Base-by-base conservation (phyloP, 2,888 invertebrate species). In the Sericinus montela region DNA sequence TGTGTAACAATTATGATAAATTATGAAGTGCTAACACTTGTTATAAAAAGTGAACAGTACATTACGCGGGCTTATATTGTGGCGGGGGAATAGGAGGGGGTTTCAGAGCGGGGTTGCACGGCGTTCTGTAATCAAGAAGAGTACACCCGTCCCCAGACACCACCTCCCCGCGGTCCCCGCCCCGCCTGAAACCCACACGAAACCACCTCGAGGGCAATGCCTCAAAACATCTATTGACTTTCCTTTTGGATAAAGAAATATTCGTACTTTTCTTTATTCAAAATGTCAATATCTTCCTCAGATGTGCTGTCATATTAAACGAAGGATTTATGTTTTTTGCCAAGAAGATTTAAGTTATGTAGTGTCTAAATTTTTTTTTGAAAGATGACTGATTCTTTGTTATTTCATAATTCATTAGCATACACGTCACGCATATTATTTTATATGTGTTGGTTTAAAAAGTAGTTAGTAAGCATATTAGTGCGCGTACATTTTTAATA, bases 111-210 rank as follows among this genome's bases (percentile, higher is more conserved):
- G 65, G 69, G 60, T 58, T 55, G 62, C 67, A 72, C 75, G 78
- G 77, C 64, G 77, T 71, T 74, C 79, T 76, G 87, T 89, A 89
- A 89, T 89, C 89, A 89, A 89, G 88, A 84, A 87, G 88, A 89
- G 89, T 89, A 88, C 81, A 77, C 72, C 70, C 80, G 85, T 86
- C 88, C 88, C 86, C 63, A 75, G 84, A 76, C 80, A 71, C 62
- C 56, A 58, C 62, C 68, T 52, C 62, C 63, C 51, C 61, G 52
- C 58, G 36, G 16, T 39, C 35, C 60, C 60, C 60, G 54, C 65
- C 59, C 62, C 61, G 62, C 60, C 63, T 62, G 67, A 65, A 70
- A 61, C 63, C 69, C 65, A 65, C 65, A 63, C 59, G 61, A 60
- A 63, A 64, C 77, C 74, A 64, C 77, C 74, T 76, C 72, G 77